Evolutionary conservation across 2,888 invertebrate species (phyloP).

Genomic region (Pycnomerus fuliginosus): DNA sequence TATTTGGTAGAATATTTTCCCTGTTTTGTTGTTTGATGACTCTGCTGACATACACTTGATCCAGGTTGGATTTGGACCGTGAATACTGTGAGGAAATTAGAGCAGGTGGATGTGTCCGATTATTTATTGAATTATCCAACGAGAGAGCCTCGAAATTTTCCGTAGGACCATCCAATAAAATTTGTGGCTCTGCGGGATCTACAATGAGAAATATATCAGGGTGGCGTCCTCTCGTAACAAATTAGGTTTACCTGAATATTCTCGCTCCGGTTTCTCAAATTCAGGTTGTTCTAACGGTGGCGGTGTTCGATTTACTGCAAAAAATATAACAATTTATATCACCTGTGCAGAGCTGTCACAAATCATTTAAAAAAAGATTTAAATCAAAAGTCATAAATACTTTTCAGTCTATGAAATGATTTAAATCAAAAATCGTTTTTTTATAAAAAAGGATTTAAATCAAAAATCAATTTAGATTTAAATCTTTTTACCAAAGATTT

Average conservation of each 20-base stretch:
- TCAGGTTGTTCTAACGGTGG: conserved; percentile 51
- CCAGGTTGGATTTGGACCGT: conserved; percentile 52
- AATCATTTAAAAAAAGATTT: no score
- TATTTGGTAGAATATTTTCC: conserved; percentile 43
- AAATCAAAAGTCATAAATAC: no score
- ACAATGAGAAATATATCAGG: conserved; percentile 35
- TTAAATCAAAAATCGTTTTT: no score
- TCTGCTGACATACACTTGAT: conserved; percentile 47
- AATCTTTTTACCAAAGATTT: no score
- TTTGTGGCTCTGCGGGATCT: conserved; percentile 58
- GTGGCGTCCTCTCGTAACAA: no score
- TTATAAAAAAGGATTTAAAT: no score
- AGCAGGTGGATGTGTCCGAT: conserved; percentile 36
- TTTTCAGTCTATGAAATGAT: no score
- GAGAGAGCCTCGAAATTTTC: conserved; percentile 49
- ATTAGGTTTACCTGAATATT: conserved; percentile 43
- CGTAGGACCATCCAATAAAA: conserved; percentile 38
- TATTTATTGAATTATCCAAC: conserved; percentile 47
- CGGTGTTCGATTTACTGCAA: conserved; percentile 66
- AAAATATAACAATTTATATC: conserved; percentile 38
- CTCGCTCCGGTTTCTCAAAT: conserved; percentile 56
- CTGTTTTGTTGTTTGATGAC: conserved; percentile 41
- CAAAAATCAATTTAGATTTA: no score
- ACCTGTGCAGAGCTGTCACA: no score
- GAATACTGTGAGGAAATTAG: conserved; percentile 43